phyloP scores from a whole-genome alignment of 2,113 vertebrate species.

The Zapornia atra region DNA sequence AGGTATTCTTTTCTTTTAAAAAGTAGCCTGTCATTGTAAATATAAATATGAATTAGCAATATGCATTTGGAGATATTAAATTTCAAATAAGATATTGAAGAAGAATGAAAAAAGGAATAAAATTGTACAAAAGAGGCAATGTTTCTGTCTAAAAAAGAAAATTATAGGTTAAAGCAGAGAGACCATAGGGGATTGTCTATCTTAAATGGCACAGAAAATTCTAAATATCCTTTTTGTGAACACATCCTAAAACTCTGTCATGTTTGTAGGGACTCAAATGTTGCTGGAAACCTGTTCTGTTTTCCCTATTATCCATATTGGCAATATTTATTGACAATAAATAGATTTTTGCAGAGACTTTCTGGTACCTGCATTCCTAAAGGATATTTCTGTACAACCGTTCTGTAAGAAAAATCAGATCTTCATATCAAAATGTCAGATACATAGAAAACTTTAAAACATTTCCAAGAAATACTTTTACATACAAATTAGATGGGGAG shows the following conservation, averaged over 20 bases:
- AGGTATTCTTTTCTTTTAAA: background rate
- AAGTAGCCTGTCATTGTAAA: background rate
- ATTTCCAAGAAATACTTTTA: background rate
- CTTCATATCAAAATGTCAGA: background rate
- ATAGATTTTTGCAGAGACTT: background rate
- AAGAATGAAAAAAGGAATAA: background rate
- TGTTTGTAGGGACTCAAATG: background rate
- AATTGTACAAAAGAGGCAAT: background rate
- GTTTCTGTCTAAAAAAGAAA: background rate
- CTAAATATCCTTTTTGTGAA: background rate
- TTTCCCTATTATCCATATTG: background rate
- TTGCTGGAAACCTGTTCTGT: background rate
- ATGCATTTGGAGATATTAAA: background rate
- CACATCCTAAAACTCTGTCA: rapidly evolving
- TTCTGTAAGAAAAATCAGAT: background rate
- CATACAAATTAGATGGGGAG: background rate
- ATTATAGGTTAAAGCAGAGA: background rate
- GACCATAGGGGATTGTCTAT: background rate
- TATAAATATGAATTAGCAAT: background rate
- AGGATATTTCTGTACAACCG: background rate
- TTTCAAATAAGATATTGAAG: background rate
- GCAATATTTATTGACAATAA: too few species aligned
- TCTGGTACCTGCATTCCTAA: background rate
- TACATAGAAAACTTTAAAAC: background rate
- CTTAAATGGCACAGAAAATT: background rate